Evolutionary conservation across 2,113 vertebrate species (phyloP).

Genomic region (Symphodus melops): DNA sequence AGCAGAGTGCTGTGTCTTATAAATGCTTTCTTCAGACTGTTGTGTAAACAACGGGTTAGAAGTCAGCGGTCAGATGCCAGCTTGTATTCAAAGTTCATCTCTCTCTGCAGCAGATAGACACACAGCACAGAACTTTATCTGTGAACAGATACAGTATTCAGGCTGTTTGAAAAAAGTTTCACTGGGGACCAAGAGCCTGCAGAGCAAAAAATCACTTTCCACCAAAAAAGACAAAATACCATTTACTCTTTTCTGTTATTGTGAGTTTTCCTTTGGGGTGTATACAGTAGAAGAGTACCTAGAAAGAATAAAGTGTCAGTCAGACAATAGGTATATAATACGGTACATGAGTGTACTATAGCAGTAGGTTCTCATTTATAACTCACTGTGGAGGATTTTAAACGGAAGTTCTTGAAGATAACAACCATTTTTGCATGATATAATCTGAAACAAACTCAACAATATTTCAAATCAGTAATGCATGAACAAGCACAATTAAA

Average conservation of each 20-base stretch:
- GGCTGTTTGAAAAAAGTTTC: constrained; percentile 6
- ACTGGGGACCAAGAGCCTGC: background rate
- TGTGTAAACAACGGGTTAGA: constrained; percentile 9
- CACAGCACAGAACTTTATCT: background rate
- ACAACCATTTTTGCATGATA: background rate
- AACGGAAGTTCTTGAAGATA: background rate
- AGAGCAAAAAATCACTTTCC: constrained; percentile 29
- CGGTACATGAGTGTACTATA: background rate
- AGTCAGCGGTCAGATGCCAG: constrained; percentile 17
- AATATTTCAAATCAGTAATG: background rate
- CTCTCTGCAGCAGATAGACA: constrained; percentile 14
- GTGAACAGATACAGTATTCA: constrained; percentile 21
- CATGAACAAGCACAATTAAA: constrained; percentile 21
- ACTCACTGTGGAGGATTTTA: background rate
- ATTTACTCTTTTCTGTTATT: constrained; percentile 26
- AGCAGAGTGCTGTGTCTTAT: constrained; percentile 6
- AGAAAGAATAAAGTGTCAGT: constrained; percentile 2
- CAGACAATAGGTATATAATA: constrained; percentile 7
- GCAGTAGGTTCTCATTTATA: background rate
- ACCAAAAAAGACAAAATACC: constrained; percentile 10
- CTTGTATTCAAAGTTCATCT: background rate
- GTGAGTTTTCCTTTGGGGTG: constrained; percentile 2
- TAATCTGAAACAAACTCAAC: background rate
- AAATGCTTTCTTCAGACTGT: background rate
- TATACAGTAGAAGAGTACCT: constrained; percentile 3